Base-by-base conservation (phyloP, 2,888 invertebrate species). In the Dendrolimus houi region DNA sequence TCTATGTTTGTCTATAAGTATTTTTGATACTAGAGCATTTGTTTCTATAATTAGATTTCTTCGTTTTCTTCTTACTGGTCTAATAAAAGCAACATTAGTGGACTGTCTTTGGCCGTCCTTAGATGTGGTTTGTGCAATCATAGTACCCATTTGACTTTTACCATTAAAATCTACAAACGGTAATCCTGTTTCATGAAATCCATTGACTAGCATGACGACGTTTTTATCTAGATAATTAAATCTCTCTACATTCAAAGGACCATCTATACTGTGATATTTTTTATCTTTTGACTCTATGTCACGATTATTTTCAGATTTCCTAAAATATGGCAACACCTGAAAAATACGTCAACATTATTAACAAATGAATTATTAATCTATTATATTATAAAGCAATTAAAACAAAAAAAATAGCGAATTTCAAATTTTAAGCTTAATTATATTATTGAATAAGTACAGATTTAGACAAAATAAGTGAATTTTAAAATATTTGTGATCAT, bases 281-380 rank as follows among this genome's bases (percentile, higher is more conserved):
- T 79, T 79, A 68, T 93, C 85, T 53, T 87, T 74, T 7, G 78
- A 75, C 66, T 89, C 91, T 9, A 77, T 60, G 63, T 93, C 88
- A 62, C 84, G 79, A 70, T 93, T 93, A 55, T 92, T 86, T 81
- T 94, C 93, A 0, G 93, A 92, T 79, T 93, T 93, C 54, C 85
- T 92, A 67, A 94, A 95, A 74, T 95, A 95, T 0, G 94, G 94
- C 10, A 95, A 81, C 0, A 93, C 84, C 88, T 88, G 70, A 56
- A 80, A 82, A 55, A 2, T 13, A 54, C 54, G 29, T 3, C 29
- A 29, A 29, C 29, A 29, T 29, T 29, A 29, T 29, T 6, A 29
- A 29, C 6, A 29, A 29, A 29, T 29, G 6, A 29, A 29, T 6
- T 6, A 29, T 6, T 29, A 29, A 29, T 6, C 29, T 29, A 29